These are phyloP conservation scores for Fragum whitleyi DNA, from an alignment of 2,888 invertebrate genomes.

Conservation along the genomic window DNA sequence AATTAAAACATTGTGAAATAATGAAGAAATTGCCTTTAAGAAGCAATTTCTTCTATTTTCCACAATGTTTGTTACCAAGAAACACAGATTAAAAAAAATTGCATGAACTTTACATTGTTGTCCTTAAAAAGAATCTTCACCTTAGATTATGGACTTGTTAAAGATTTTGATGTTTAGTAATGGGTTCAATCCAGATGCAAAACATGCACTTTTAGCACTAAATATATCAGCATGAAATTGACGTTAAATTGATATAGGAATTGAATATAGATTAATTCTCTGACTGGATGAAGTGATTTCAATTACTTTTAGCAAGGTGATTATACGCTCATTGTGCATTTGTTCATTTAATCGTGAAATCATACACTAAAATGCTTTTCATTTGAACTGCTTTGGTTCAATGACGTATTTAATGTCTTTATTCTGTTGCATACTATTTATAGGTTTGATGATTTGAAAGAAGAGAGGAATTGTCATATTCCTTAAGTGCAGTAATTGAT, in stretches of 20 bases:
- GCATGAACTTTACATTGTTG: too few relatives aligned
- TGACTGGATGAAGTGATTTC: neutral
- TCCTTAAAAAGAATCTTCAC: too few relatives aligned
- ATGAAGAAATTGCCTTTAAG: neutral
- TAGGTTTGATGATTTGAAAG: neutral
- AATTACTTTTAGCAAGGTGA: neutral
- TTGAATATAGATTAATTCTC: neutral
- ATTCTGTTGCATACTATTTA: too few relatives aligned
- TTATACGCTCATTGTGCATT: conserved; percentile 11
- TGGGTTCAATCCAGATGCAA: too few relatives aligned
- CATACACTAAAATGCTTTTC: conserved; percentile 21
- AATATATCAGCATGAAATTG: too few relatives aligned
- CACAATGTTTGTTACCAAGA: neutral
- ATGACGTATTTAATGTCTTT: neutral
- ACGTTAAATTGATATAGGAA: neutral
- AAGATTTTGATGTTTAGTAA: too few relatives aligned
- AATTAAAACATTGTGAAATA: neutral
- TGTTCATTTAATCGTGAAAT: conserved; percentile 8
- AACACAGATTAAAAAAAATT: too few relatives aligned
- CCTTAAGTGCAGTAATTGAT: too few relatives aligned
- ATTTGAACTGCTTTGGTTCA: neutral
- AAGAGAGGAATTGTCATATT: too few relatives aligned
- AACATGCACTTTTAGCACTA: too few relatives aligned
- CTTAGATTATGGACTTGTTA: too few relatives aligned
- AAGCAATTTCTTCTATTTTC: conserved; percentile 4